A percentile compares a stretch with the other conserved stretches of the same genome.
Evolutionary conservation across 2,888 invertebrate genomes (phyloP).

Genomic region (Cantharis rustica): DNA sequence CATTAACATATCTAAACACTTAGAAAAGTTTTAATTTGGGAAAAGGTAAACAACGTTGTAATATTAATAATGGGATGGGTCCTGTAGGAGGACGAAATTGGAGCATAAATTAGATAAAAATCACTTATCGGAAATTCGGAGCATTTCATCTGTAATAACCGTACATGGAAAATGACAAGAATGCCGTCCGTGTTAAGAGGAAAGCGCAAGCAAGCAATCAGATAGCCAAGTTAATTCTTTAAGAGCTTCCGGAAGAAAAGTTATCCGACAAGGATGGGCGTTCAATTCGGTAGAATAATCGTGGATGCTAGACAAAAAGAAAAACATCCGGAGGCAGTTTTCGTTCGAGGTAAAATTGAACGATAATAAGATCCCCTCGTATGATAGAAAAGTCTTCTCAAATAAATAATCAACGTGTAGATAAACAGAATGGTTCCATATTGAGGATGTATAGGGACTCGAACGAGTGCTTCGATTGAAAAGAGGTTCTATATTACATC

Average conservation of each 20-base stretch:
- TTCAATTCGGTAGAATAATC: conserved; percentile 4
- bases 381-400: conserved; percentile 29
- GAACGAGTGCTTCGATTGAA: conserved; percentile 28
- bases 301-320: conserved; percentile 22
- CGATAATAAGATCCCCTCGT: conserved; percentile 32
- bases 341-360: conserved; percentile 21
- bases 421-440: conserved; percentile 32
- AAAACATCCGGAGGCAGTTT: conserved; percentile 13
- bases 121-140: conserved; percentile 27
- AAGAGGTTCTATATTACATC: conserved; percentile 25
- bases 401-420: conserved; percentile 36
- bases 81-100: conserved; percentile 7
- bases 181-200: conserved; percentile 22
- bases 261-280: conserved; percentile 9
- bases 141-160: conserved; percentile 25
- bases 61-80: not conserved
- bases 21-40: not conserved
- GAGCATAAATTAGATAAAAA: conserved; percentile 30
- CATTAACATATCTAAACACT: not conserved
- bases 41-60: not conserved
- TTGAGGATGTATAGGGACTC: conserved; percentile 23
- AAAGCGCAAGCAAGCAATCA: conserved; percentile 24
- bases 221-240: conserved; percentile 34
- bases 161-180: conserved; percentile 21
- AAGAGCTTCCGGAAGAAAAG: conserved; percentile 29